Base-by-base conservation (phyloP, 2,113 vertebrate species). In the Syrmaticus mikado region DNA sequence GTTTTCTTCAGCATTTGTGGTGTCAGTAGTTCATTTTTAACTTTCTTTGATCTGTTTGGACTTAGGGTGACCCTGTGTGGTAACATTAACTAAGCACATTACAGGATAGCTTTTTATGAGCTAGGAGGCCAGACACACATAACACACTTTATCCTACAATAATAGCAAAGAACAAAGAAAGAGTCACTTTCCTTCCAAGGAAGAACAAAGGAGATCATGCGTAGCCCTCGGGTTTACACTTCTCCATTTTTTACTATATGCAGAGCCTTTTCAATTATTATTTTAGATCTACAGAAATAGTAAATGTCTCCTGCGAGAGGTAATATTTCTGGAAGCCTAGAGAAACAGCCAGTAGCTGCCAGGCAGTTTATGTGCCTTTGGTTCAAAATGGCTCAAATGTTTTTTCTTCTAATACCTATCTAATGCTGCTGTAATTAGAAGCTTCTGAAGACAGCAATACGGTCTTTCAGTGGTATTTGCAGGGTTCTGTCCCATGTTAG, bases 231-330 rank as follows among this genome's bases (percentile, higher is more conserved):
- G 40, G 25, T 71, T 52, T 89, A 30, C 60, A 77, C 60, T 85
- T 79, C 55, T 77, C 85, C 45, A 21, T 92, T 91, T 41, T 93
- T 60, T 40, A 55, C 38, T 80, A 4, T 15, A 40, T 48, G 14
- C 24, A 20, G 85, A 92, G 68, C 8, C 1, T 64, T 40, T 64
- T 78, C 84, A 71, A 27, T 64, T 36, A 61, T 27, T 62, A 13
- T 25, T 80, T 85, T 40, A 83, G 87, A 78, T 85, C 92, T 61
- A 40, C 65, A 94, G 78, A 85, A 94, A 94, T 85, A 93, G 67
- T 61, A 77, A 89, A 46, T 71, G 21, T 18, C 36, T 94, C 72
- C 72, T 85, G 10, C 45, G 65, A 95, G 79, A 94, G 43, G 50
- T 60, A 94, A 61, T 89, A 83, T 83, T 89, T 94, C 82, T 90